phyloP scores from a whole-genome alignment of 2,888 invertebrate genomes.

The Lissocephala sabroskyi region DNA sequence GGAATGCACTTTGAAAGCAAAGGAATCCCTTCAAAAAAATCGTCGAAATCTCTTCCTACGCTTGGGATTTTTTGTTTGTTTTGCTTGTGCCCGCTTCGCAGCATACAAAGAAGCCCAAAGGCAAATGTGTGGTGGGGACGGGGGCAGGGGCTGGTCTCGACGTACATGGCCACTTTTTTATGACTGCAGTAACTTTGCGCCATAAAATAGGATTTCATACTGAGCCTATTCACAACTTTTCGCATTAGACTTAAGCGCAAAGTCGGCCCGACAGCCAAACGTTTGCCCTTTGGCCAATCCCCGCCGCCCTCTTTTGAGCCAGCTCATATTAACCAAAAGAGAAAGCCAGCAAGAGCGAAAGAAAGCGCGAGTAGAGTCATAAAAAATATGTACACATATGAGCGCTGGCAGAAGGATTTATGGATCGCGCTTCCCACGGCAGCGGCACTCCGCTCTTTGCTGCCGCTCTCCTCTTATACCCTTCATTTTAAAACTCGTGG shows the following conservation, averaged over 20 bases:
- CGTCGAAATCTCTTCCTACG: too few species aligned
- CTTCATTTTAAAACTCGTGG: too few species aligned
- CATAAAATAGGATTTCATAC: slow-evolving; percentile 65
- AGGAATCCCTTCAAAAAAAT: too few species aligned
- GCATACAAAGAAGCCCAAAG: neutral
- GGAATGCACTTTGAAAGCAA: too few species aligned
- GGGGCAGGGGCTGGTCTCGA: neutral
- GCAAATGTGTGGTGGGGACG: neutral
- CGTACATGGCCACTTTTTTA: slow-evolving; percentile 33
- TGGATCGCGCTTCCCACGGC: slow-evolving; percentile 37
- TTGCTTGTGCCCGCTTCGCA: too few species aligned
- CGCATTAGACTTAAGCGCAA: slow-evolving; percentile 66
- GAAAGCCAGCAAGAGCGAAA: slow-evolving; percentile 11
- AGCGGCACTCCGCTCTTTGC: slow-evolving; percentile 5
- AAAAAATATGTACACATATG: slow-evolving; percentile 50
- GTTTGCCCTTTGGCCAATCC: slow-evolving; percentile 4
- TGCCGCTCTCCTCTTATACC: too few species aligned
- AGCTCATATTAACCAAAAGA: neutral
- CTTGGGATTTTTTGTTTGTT: too few species aligned
- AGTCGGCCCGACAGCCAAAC: slow-evolving; percentile 45
- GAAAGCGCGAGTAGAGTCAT: slow-evolving; percentile 18
- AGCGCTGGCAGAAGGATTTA: slow-evolving; percentile 54
- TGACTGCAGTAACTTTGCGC: slow-evolving; percentile 63
- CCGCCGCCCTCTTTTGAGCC: neutral
- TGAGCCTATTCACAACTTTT: slow-evolving; percentile 65